These are phyloP conservation scores for Entomobrya proxima DNA, from an alignment of 2,888 invertebrate species.

Conservation along the genomic window DNA sequence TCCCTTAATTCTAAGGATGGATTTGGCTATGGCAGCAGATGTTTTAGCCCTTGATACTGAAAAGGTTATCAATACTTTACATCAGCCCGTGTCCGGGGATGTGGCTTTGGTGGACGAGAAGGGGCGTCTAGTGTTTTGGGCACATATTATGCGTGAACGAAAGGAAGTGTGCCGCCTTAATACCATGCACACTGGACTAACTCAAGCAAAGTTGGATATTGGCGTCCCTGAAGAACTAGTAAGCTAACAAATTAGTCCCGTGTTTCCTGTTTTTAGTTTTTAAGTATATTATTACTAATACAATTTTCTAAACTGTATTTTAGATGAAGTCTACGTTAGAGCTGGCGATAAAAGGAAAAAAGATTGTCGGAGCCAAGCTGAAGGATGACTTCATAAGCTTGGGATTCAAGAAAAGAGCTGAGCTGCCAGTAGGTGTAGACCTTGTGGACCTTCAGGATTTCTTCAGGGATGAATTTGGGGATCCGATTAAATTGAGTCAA, in stretches of 20 bases:
- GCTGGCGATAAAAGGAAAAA: background rate
- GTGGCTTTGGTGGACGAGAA: background rate
- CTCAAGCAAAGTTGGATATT: background rate
- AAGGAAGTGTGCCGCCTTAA: background rate
- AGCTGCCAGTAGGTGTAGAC: background rate
- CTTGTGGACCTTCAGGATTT: background rate
- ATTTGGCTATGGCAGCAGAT: background rate
- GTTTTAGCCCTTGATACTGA: background rate
- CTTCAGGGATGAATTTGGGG: background rate
- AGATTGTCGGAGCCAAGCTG: background rate
- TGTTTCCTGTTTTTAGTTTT: too few relatives aligned
- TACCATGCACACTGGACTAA: background rate
- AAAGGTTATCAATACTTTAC: background rate
- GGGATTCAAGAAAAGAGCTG: too few relatives aligned
- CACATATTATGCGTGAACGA: background rate
- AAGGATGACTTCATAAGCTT: background rate
- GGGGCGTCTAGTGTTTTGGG: background rate
- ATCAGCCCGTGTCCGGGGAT: background rate
- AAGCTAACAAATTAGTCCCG: too few relatives aligned
- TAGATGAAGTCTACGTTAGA: background rate
- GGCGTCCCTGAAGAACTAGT: background rate
- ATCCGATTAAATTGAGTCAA: background rate
- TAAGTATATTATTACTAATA: too few relatives aligned
- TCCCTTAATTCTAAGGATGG: background rate
- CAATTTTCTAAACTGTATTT: background rate